A percentile compares a stretch with the other conserved stretches of the same genome.
These are phyloP conservation scores for Paraplagusia blochii DNA, from an alignment of 2,113 vertebrate genomes.

Conservation along the genomic window DNA sequence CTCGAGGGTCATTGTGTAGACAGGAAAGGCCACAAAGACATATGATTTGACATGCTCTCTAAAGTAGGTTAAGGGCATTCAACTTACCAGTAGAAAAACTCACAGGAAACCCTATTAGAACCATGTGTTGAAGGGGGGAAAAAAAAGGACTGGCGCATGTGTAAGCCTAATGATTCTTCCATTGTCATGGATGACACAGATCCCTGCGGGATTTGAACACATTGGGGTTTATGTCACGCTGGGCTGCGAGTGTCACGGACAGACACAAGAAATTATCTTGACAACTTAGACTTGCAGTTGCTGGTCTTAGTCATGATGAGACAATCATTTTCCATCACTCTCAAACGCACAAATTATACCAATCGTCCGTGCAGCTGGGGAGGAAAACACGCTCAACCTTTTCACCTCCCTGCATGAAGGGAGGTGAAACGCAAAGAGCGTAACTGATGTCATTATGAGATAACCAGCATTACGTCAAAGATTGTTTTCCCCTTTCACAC, in stretches of 20 bases:
- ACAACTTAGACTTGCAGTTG: constrained; percentile 21
- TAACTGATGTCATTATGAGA: constrained; percentile 38
- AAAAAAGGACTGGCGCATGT: constrained; percentile 12
- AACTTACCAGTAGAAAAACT: constrained; percentile 37
- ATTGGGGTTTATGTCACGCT: constrained; percentile 13
- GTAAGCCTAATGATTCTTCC: constrained; percentile 17
- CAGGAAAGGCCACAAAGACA: constrained; percentile 69
- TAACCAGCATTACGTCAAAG: constrained; percentile 39
- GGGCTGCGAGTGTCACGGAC: background rate
- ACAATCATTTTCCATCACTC: constrained; percentile 17
- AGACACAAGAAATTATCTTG: constrained; percentile 3
- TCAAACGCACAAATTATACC: constrained; percentile 14
- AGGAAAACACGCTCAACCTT: constrained; percentile 33
- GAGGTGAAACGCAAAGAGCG: constrained; percentile 38
- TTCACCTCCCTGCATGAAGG: constrained; percentile 20
- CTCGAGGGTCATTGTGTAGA: constrained; percentile 71
- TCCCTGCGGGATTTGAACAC: constrained; percentile 11
- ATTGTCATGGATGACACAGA: constrained; percentile 5
- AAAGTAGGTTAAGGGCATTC: constrained; percentile 73
- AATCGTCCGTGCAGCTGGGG: constrained; percentile 13
- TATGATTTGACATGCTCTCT: constrained; percentile 68
- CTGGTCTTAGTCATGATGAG: constrained; percentile 7
- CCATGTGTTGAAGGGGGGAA: constrained; percentile 1
- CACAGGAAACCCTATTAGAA: constrained; percentile 19
- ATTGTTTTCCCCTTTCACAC: constrained; percentile 18